Evolutionary conservation across 2,113 vertebrate genomes (phyloP), one percentile per base, ranked within the genome.

Genomic region (Mixornis gularis): DNA sequence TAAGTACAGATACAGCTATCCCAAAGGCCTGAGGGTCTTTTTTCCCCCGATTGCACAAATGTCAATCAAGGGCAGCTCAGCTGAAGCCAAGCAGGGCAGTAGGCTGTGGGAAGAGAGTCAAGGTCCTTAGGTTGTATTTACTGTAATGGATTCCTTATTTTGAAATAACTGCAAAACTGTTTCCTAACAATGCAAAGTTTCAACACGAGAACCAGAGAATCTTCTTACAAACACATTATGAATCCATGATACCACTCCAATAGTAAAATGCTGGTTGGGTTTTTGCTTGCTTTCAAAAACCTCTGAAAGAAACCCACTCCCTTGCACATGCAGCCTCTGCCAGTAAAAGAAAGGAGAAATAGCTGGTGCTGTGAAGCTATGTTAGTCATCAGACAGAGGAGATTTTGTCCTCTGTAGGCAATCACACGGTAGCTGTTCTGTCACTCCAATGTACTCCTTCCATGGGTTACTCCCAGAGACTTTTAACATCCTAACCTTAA

Each of bases 151-250:
- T 83, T 94, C 64, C 44, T 87, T 91, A 62, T 89, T 95, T 85
- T 52, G 52, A 87, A 94, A 73, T 41, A 85, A 89, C 52, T 77
- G 38, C 29, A 70, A 44, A 79, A 63, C 43, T 46, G 13, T 87
- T 96, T 91, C 79, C 68, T 73, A 93, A 96, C 65, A 69, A 66
- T 10, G 30, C 36, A 74, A 24, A 71, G 68, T 81, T 92, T 93
- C 77, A 87, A 90, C 70, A 72, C 26, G 3, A 6, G 41, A 90
- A 83, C 17, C 52, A 86, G 52, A 74, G 11, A 74, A 81, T n/a
- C 49, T 83, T 41, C 34, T 86, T 43, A 43, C 9, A 41, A 86
- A 27, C 18, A n/a, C 55, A 69, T 78, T 48, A 78, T 4, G 9
- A 86, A 51, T 62, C 46, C 40, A 51, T 65, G 29, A 5, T 40